These are phyloP conservation scores for Agriotes lineatus DNA, from an alignment of 2,888 invertebrate species.

Conservation along the genomic window DNA sequence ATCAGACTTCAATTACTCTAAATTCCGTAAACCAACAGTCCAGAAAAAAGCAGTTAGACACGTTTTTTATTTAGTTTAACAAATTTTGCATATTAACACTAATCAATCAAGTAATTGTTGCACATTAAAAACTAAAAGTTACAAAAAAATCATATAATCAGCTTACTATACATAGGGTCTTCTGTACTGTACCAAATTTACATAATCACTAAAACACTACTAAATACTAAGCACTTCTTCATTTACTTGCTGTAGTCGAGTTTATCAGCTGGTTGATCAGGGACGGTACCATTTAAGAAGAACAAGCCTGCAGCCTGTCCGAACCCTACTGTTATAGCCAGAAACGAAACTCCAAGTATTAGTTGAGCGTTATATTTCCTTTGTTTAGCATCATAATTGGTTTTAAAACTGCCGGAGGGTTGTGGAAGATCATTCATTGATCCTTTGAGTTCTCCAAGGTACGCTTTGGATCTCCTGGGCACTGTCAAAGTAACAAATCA, in stretches of 20 bases:
- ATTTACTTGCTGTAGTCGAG: conserved; percentile 26
- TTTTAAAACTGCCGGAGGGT: conserved; percentile 84
- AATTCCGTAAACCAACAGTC: too few relatives aligned
- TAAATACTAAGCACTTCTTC: conserved; percentile 3
- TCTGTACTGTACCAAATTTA: not conserved
- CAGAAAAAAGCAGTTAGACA: not conserved
- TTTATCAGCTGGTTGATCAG: conserved; percentile 62
- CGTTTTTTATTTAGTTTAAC: not conserved
- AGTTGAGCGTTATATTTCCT: conserved; percentile 78
- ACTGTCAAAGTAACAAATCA: conserved; percentile 21
- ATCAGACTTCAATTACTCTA: too few relatives aligned
- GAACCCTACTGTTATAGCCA: conserved; percentile 65
- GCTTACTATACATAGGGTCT: too few relatives aligned
- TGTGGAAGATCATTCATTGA: conserved; percentile 84
- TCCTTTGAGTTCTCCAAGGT: conserved; percentile 51
- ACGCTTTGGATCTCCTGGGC: conserved; percentile 29
- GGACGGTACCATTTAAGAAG: conserved; percentile 74
- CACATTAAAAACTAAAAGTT: not conserved
- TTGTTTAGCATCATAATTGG: conserved; percentile 75
- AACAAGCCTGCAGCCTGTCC: conserved; percentile 74
- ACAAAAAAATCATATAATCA: not conserved
- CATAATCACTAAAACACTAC: not conserved
- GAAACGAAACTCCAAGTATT: conserved; percentile 70
- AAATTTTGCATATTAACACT: not conserved
- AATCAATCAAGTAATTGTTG: not conserved